Evolutionary conservation across 2,113 vertebrate species (phyloP), one percentile per base, ranked within the genome.

Genomic region (Amia ocellicauda): DNA sequence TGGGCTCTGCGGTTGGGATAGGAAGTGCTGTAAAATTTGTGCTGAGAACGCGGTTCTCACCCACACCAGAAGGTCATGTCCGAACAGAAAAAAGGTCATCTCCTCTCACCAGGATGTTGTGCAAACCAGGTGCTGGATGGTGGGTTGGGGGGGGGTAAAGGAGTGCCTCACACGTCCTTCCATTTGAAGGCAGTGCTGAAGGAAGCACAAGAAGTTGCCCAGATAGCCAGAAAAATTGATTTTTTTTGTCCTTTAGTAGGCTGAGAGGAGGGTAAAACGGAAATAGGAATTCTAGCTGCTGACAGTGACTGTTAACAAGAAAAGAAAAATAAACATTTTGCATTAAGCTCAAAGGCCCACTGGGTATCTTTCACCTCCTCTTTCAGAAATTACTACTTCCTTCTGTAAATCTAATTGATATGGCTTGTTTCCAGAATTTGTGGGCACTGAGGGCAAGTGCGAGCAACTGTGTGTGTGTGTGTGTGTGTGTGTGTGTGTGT

Each of bases 11-110:
- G 60, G 60, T 29, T 56, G 45, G n/a, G 36, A 9, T n/a, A 60
- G 67, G 67, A 64, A 47, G 47, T n/a, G 54, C 14, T 17, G 16
- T 43, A 43, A 45, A 43, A 42, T 40, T 31, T 24, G 56, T 28
- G 19, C 20, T 27, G 31, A 10, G 49, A 26, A 50, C 1, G 54
- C 60, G 5, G 14, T 8, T 47, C 52, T 14, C 58, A 23, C 60
- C 65, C 63, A 40, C 36, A 13, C 22, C 29, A 31, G 8, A 7
- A 23, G 45, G 43, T 59, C 64, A 41, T 7, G 64, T 14, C 27
- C 29, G 49, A 49, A 24, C 27, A 16, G 27, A 62, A 43, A n/a
- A n/a, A 64, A 14, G 62, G 17, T 29, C n/a, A 20, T 7, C 24
- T 17, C 62, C 26, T 55, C 40, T 5, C 17, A 29, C 51, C 49